phyloP scores from a whole-genome alignment of 2,888 invertebrate species.

The Spilarctia lutea region DNA sequence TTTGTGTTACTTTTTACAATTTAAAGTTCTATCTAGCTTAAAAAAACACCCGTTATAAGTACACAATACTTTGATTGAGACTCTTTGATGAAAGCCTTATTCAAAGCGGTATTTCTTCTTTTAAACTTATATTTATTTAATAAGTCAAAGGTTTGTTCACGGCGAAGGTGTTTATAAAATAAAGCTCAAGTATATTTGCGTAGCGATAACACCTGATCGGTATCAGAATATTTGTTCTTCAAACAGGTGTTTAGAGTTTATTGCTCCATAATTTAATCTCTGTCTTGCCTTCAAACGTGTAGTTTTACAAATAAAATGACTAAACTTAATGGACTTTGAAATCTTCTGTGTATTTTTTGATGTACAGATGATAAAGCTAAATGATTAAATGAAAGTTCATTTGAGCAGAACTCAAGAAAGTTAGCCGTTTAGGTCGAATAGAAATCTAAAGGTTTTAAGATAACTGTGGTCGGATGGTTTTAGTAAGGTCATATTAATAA shows the following conservation, averaged over 20 bases:
- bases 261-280: slow-evolving; percentile 52
- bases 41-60: too few species aligned
- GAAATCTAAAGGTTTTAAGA: too few species aligned
- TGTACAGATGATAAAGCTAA: too few species aligned
- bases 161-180: slow-evolving; percentile 13
- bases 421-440: too few species aligned
- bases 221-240: slow-evolving; percentile 27
- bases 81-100: not conserved
- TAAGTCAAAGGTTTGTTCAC: slow-evolving; percentile 30
- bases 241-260: slow-evolving; percentile 61
- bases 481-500: too few species aligned
- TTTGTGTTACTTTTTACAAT: too few species aligned
- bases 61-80: not conserved
- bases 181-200: slow-evolving; percentile 33
- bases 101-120: not conserved
- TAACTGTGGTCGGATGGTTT: too few species aligned
- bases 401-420: too few species aligned
- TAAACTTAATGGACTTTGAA: slow-evolving; percentile 10
- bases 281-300: slow-evolving; percentile 17
- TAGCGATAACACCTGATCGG: slow-evolving; percentile 15
- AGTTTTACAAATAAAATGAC: slow-evolving; percentile 19
- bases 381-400: too few species aligned
- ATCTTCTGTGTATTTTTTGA: slow-evolving; percentile 5
- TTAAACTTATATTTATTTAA: not conserved
- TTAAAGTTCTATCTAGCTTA: too few species aligned